A percentile compares a stretch with the other conserved stretches of the same genome.
phyloP scores from a whole-genome alignment of 2,113 vertebrate genomes.

The Lipophrys pholis region DNA sequence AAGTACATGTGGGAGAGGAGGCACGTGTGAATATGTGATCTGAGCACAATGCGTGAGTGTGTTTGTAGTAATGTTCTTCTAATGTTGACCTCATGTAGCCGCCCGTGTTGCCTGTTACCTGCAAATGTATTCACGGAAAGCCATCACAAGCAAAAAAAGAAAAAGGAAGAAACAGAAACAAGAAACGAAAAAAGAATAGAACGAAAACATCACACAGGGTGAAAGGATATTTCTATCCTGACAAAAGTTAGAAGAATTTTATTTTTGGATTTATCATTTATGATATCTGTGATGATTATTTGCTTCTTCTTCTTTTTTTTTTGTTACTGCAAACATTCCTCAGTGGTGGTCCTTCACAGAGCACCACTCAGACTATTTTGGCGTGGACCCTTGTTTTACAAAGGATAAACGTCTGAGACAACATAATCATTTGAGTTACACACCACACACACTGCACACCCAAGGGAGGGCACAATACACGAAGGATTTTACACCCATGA shows the following conservation, averaged over 20 bases:
- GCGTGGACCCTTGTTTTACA: slow-evolving; percentile 1
- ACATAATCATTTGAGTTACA: neutral
- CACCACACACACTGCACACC: too few relatives aligned
- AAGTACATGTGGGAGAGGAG: neutral
- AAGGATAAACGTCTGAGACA: slow-evolving; percentile 6
- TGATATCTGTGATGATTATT: slow-evolving; percentile 5
- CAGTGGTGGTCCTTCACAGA: neutral
- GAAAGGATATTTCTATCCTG: neutral
- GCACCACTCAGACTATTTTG: neutral
- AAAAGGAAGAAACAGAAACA: too few relatives aligned
- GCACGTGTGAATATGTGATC: neutral
- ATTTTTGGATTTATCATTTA: slow-evolving; percentile 20
- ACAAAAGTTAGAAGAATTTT: slow-evolving; percentile 16
- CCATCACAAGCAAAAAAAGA: slow-evolving; percentile 37
- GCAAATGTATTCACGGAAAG: slow-evolving; percentile 60
- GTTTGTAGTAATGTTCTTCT: slow-evolving; percentile 41
- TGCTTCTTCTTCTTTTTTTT: slow-evolving; percentile 15
- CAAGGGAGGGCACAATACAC: slow-evolving; percentile 10
- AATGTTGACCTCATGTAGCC: slow-evolving; percentile 66
- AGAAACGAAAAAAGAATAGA: too few relatives aligned
- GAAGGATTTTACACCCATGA: too few relatives aligned
- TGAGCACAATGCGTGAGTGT: neutral
- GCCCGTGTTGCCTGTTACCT: slow-evolving; percentile 72
- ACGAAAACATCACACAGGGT: slow-evolving; percentile 12
- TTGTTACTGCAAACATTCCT: slow-evolving; percentile 66